Base-by-base conservation (phyloP, 2,888 invertebrate genomes). In the Xylota sylvarum region DNA sequence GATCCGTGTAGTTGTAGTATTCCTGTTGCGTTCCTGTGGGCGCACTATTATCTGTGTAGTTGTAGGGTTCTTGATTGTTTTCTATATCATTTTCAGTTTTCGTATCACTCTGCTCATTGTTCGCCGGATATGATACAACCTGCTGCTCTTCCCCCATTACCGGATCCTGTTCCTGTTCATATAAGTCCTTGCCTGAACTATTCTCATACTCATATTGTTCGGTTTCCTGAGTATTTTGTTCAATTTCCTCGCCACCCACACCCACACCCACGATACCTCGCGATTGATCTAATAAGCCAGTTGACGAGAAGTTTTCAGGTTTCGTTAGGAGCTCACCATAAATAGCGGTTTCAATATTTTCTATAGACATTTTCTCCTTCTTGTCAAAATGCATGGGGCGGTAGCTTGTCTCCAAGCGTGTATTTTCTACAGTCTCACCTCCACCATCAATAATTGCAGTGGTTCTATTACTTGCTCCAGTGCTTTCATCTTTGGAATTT, bases 271-370 rank as follows among this genome's bases (percentile, higher is more conserved):
- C 19, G 76, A 76, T 77, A 86, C 83, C 48, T 78, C 27, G n/a
- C 58, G 55, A 19, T 46, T 64, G 70, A 65, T 84, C 69, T 56
- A 62, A 60, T 23, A 65, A 60, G 48, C 14, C 56, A 43, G 23
- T 12, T 27, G 62, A 32, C 46, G 43, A 69, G 10, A 78, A 35
- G 67, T 37, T 73, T 50, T 73, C 62, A 52, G 86, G 55, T 48
- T 86, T 82, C 19, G 82, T 90, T 82, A 92, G 89, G 46, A 91
- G 89, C 86, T 92, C 92, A 56, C 92, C 92, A 83, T 92, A 92
- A 89, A 92, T 91, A 88, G 90, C 91, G 89, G 91, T 92, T 90
- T 92, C 92, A 89, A 92, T 92, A 89, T 91, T 92, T 90, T 92
- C 92, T 88, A 92, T 91, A 79, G 92, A 91, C 89, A 92, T 89